These are phyloP conservation scores for Harpalus rufipes DNA, from an alignment of 2,888 invertebrate genomes.

Conservation along the genomic window DNA sequence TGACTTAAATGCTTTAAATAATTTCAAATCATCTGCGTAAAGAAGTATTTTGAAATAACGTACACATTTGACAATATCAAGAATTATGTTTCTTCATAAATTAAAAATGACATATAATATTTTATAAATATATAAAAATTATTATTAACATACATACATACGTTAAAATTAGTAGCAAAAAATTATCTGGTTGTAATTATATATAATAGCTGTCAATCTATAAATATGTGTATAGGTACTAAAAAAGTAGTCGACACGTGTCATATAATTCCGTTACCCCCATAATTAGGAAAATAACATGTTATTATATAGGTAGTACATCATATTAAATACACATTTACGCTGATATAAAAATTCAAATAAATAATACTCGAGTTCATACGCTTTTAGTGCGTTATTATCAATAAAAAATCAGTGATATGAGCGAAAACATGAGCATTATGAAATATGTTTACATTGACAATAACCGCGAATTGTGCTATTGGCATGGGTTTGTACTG, in stretches of 20 bases:
- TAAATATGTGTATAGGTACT: not conserved
- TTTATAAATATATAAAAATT: too few species aligned
- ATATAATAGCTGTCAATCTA: not conserved
- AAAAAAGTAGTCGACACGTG: constrained; percentile 13
- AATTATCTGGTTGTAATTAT: not conserved
- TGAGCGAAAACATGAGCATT: not conserved
- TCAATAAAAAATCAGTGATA: constrained; percentile 20
- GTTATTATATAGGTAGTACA: constrained; percentile 12
- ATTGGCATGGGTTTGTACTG: constrained; percentile 15
- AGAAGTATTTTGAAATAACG: too few species aligned
- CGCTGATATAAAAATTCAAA: constrained; percentile 19
- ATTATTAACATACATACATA: too few species aligned
- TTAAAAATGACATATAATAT: too few species aligned
- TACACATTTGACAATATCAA: too few species aligned
- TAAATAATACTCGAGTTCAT: not conserved
- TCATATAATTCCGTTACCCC: constrained; percentile 18
- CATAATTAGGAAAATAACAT: constrained; percentile 33
- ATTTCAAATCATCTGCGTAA: too few species aligned
- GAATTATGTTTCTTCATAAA: too few species aligned
- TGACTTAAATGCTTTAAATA: too few species aligned
- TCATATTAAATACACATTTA: constrained; percentile 24
- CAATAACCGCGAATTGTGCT: constrained; percentile 1
- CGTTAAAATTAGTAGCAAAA: too few species aligned
- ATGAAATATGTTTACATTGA: constrained; percentile 46
- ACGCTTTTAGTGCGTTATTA: not conserved